Base-by-base conservation (phyloP, 1,140 invertebrate genomes). In the Drosophila orena region DNA sequence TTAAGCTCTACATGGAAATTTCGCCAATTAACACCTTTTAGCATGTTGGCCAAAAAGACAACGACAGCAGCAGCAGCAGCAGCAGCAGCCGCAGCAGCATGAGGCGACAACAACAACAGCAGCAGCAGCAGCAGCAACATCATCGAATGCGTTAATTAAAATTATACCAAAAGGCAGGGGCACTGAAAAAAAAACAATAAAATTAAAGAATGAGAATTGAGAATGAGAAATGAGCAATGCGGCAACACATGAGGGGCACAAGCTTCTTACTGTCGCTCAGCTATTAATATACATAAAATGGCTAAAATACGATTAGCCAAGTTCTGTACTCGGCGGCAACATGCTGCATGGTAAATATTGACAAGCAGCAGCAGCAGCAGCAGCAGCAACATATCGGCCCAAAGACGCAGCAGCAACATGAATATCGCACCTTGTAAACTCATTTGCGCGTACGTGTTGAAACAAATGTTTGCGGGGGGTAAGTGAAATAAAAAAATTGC, bases 21-120 rank as follows among this genome's bases (percentile, higher is more conserved):
- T 91, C 90, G 90, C 90, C 90, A 91, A 91, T 91, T 91, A 91
- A 91, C 90, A 91, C 90, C 90, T 91, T 90, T 84, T 90, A 91
- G 86, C 90, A 88, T 91, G 90, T 91, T 91, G 70, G 43, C 64
- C 83, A 88, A 88, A 86, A 88, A 88, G 75, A 83, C 83, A 77
- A 79, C 81, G 73, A 78, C 77, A 77, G 47, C 77, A 83, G n/a
- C 60, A 59, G 35, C 74, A 72, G 37, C 58, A 77, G 30, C 54
- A 50, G 40, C 54, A 59, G 37, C 44, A 62, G 34, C n/a, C n/a
- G n/a, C n/a, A n/a, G n/a, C 57, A 75, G 52, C 40, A 66, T 57
- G 69, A 54, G 68, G 52, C 77, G 60, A 69, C 77, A 79, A 62
- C 77, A 79, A 68, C 61, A 79, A 62, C 77, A 79, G 55, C 61